Conservation (phyloP, 35 echinoderm and acorn worm species). For the Ptychodera flava region DNA sequence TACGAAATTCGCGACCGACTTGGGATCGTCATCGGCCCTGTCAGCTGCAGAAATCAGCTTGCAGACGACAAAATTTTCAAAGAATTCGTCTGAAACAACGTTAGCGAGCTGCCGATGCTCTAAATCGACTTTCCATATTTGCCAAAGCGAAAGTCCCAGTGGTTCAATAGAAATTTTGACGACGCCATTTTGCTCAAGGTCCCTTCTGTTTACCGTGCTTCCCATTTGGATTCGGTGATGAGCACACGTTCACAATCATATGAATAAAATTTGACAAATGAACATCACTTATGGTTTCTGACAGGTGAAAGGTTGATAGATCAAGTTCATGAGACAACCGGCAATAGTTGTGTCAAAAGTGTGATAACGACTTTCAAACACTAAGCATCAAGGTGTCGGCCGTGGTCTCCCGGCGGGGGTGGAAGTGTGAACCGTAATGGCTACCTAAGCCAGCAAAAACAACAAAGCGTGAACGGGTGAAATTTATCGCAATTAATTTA, state of each 20-base stretch:
- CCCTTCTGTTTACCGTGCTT: neutral
- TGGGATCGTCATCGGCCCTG: neutral
- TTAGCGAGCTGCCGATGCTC: neutral
- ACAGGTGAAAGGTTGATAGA: neutral
- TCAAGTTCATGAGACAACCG: neutral
- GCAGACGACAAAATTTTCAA: neutral
- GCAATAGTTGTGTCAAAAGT: neutral
- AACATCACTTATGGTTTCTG: neutral
- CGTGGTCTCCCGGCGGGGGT: neutral
- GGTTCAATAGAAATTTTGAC: neutral
- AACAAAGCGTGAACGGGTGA: neutral
- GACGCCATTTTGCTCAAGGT: neutral
- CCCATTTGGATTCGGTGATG: neutral
- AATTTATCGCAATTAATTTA: neutral
- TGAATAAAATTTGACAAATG: slow-evolving; percentile 2
- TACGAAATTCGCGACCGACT: neutral
- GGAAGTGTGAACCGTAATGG: neutral
- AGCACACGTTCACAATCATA: neutral
- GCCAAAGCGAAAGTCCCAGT: neutral
- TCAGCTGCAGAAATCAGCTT: neutral
- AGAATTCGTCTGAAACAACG: neutral
- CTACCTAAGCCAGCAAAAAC: neutral
- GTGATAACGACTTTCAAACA: neutral
- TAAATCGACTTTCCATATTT: neutral
- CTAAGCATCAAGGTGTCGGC: neutral